Evolutionary conservation across 2,113 vertebrate genomes (phyloP).

Genomic region (Hylia prasina): DNA sequence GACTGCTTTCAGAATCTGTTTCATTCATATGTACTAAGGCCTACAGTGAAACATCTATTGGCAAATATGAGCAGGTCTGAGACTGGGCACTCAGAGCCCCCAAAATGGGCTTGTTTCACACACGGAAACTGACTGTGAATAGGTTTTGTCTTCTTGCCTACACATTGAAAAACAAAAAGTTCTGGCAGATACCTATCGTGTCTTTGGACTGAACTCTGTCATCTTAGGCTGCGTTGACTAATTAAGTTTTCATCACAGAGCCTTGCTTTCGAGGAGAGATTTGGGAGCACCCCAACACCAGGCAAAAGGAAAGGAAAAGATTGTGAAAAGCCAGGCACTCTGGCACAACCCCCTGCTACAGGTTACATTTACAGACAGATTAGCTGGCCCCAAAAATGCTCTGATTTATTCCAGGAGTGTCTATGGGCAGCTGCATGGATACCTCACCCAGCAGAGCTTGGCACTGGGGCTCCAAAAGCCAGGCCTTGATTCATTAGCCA

Average conservation of each 20-base stretch:
- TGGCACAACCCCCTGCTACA: background rate
- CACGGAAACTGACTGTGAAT: background rate
- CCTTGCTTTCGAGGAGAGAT: accelerated
- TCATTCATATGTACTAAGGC: background rate
- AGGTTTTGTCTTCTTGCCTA: background rate
- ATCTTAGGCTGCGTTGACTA: background rate
- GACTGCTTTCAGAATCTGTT: background rate
- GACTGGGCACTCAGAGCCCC: background rate
- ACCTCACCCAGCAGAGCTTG: background rate
- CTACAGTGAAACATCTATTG: background rate
- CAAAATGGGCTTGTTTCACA: background rate
- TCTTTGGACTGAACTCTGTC: background rate
- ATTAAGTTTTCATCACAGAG: background rate
- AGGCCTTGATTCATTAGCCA: background rate
- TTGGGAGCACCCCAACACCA: background rate
- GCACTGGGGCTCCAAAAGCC: background rate
- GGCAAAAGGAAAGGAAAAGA: background rate
- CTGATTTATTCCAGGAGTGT: background rate
- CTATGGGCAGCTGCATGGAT: background rate
- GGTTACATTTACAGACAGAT: accelerated
- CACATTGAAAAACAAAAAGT: background rate
- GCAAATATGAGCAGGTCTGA: background rate
- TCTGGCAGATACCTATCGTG: background rate
- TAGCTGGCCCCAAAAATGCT: background rate
- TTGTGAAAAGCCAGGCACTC: background rate